Conservation (phyloP, 2,888 invertebrate species). For the Yponomeuta malinellus region DNA sequence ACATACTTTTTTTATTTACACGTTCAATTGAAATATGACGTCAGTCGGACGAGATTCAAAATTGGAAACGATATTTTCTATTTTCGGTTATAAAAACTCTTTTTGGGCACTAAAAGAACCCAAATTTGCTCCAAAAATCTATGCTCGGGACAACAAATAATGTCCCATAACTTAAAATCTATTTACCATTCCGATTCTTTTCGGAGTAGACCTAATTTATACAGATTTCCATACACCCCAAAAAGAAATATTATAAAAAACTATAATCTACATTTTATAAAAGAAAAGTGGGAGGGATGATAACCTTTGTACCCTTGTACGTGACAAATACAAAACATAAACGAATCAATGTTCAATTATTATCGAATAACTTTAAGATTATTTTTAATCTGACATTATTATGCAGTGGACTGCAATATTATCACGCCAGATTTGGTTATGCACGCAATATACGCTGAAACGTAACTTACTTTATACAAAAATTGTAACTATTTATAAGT, state of each 20-base stretch:
- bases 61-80: conserved; percentile 27
- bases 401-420: neutral
- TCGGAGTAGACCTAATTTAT: conserved; percentile 65
- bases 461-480: neutral
- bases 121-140: conserved; percentile 45
- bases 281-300: conserved; percentile 5
- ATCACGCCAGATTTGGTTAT: neutral
- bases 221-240: conserved; percentile 70
- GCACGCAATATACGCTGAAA: neutral
- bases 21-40: conserved; percentile 21
- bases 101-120: conserved; percentile 41
- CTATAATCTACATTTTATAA: conserved; percentile 8
- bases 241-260: conserved; percentile 32
- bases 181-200: conserved; percentile 49
- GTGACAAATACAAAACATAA: neutral
- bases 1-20: conserved; percentile 56
- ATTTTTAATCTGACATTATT: neutral
- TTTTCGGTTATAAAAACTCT: conserved; percentile 9
- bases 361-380: neutral
- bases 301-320: neutral
- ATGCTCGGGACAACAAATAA: conserved; percentile 42
- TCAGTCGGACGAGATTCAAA: conserved; percentile 48
- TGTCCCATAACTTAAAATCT: conserved; percentile 47
- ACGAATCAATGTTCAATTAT: neutral
- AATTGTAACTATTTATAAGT: neutral